These are phyloP conservation scores for Bradypodion pumilum DNA, from an alignment of 2,797 vertebrate genomes.

Conservation along the genomic window DNA sequence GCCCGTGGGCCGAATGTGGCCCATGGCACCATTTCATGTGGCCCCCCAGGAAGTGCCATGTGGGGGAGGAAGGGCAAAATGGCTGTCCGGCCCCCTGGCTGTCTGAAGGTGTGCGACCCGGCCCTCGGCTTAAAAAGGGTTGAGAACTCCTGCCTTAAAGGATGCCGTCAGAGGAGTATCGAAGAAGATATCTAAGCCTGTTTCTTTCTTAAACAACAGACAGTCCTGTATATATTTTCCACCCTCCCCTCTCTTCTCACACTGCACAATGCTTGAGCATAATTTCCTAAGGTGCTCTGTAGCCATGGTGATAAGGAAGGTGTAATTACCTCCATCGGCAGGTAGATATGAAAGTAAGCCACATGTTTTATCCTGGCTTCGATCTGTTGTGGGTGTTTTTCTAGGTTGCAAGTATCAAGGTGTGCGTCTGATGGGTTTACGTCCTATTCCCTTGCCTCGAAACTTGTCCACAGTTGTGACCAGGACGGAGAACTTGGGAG, in stretches of 20 bases:
- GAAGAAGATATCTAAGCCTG: not conserved
- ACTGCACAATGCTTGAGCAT: not conserved
- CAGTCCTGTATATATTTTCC: too few relatives aligned
- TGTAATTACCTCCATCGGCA: conserved; percentile 27
- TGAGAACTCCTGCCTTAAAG: too few relatives aligned
- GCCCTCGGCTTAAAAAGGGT: too few relatives aligned
- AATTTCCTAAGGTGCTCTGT: conserved; percentile 30
- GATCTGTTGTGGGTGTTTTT: not conserved
- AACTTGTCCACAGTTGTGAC: too few relatives aligned
- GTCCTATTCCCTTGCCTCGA: too few relatives aligned
- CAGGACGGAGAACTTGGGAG: too few relatives aligned
- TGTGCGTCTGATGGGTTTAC: not conserved
- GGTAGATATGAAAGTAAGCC: not conserved
- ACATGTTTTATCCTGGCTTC: not conserved
- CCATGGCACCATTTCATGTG: too few relatives aligned
- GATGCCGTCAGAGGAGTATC: not conserved
- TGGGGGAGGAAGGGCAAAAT: too few relatives aligned
- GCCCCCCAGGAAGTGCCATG: too few relatives aligned
- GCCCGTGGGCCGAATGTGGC: too few relatives aligned
- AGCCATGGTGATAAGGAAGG: conserved; percentile 43
- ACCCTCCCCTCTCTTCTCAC: not conserved
- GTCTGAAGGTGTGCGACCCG: too few relatives aligned
- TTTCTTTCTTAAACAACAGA: not conserved
- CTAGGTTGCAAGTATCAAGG: not conserved
- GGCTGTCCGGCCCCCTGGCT: too few relatives aligned